Evolutionary conservation across 2,113 vertebrate species (phyloP), one percentile per base, ranked within the genome.

Genomic region (Atrichornis clamosus): DNA sequence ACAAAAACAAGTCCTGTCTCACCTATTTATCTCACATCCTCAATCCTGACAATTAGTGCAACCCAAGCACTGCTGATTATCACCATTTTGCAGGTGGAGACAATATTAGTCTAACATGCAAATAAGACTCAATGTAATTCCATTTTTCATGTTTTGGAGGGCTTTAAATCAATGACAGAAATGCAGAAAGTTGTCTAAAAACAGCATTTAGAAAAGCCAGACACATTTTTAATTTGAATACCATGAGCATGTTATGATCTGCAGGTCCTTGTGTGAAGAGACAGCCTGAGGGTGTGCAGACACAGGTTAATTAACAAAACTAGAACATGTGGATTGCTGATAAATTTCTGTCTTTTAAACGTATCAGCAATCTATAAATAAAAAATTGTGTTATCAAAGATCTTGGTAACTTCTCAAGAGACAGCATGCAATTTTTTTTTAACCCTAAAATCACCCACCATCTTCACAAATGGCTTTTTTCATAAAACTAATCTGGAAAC

Each of bases 21-120:
- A 15, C 2, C 0, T 17, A 27, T 64, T 60, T 52, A n/a, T 24
- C 77, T 65, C 20, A 0, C 8, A 4, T 59, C 37, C 69, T n/a
- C 9, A 39, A 39, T 62, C 49, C 82, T 64, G 62, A 17, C 33
- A 35, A 23, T 1, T 59, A 23, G 33, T 37, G 10, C n/a, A 56
- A 41, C 7, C 59, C 9, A 6, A 60, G 52, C 69, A 3, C 59
- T 70, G 76, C 35, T 28, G 16, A 87, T 21, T 8, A 24, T 47
- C 79, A 35, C 26, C 10, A 10, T 8, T 60, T 73, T 58, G 35
- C 33, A 74, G 55, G 16, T 63, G 39, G 39, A 63, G 46, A 35
- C 50, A 64, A 4, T 21, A 11, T 6, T 3, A 46, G 11, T 10
- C n/a, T 47, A 44, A 59, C 72, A 42, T 0, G 13, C 11, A 72